Base-by-base conservation (phyloP, 2,797 vertebrate species). In the Sternotherus odoratus region DNA sequence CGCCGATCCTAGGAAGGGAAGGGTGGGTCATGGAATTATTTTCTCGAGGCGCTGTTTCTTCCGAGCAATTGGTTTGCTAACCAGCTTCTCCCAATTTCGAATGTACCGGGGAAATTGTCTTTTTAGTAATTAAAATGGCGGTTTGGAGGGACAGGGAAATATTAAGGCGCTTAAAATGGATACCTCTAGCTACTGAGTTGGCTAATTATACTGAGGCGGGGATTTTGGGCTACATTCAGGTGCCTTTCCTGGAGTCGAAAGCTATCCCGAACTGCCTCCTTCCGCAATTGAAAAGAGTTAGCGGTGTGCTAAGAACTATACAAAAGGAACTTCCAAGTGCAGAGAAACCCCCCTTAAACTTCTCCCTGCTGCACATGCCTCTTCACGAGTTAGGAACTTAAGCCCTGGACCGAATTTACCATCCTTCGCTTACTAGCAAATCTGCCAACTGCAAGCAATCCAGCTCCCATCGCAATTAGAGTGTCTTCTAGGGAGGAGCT, bases 81-180 rank as follows among this genome's bases (percentile, higher is more conserved):
- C 89, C 85, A 83, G 78, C 84, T 93, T 92, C 97, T 92, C 46
- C 1, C 26, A 54, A 83, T 87, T 81, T 84, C 56, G 26, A 92
- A 49, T 83, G 8, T 36, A 82, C 86, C 85, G 48, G 88, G 46
- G 88, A 96, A 94, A 95, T 30, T 90, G 91, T 17, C 60, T 83
- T 87, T 90, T 92, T 87, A 66, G 91, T 95, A 96, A 97, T 96
- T 96, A 97, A 97, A 95, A 96, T 79, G 88, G 88, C 12, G 12
- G 93, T 28, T 94, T 90, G 86, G 46, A 93, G 57, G 90, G 74
- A 80, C 60, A 80, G 24, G 30, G 26, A 86, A 82, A 90, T 92
- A 86, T 85, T 91, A 87, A 93, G 60, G 33, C 79, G 83, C 82
- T 97, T 95, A 90, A 96, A 96, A 97, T 92, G 93, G 91, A 89